A percentile compares a stretch with the other conserved stretches of the same genome.
Conservation (phyloP, 2,113 vertebrate genomes). For the Takifugu flavidus region DNA sequence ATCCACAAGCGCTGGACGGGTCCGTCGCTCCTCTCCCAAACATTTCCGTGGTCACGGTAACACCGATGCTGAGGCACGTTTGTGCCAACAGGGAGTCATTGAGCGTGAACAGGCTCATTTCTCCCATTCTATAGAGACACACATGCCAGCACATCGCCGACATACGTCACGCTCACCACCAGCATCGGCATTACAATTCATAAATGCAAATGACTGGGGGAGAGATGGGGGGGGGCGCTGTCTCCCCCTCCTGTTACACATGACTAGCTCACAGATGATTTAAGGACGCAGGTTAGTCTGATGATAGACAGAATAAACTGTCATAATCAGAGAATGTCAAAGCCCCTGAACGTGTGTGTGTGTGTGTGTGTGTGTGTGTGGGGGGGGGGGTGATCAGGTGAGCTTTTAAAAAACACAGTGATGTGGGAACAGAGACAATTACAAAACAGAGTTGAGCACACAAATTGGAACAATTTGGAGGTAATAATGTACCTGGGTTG, state of each 20-base stretch:
- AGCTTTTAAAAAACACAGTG: neutral
- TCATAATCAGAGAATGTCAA: slow-evolving; percentile 49
- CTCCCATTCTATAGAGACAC: too few relatives aligned
- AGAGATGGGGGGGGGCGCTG: neutral
- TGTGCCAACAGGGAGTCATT: too few relatives aligned
- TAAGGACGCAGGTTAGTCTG: slow-evolving; percentile 60
- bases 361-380: too few relatives aligned
- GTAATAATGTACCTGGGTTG: slow-evolving; percentile 71
- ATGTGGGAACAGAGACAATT: neutral
- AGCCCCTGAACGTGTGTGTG: too few relatives aligned
- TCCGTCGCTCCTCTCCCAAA: too few relatives aligned
- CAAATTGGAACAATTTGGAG: neutral
- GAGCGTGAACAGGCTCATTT: too few relatives aligned
- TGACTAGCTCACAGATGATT: slow-evolving; percentile 54
- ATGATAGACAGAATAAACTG: slow-evolving; percentile 61
- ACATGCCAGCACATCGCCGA: too few relatives aligned
- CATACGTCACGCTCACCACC: too few relatives aligned
- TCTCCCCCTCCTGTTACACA: slow-evolving; percentile 62
- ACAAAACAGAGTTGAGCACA: neutral
- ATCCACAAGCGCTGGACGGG: neutral
- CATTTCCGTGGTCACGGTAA: too few relatives aligned
- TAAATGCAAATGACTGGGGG: neutral
- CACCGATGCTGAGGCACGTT: too few relatives aligned
- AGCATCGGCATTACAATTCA: too few relatives aligned
- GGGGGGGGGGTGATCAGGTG: neutral